phyloP scores from a whole-genome alignment of 2,888 invertebrate species.

The Tachystola acroxantha region DNA sequence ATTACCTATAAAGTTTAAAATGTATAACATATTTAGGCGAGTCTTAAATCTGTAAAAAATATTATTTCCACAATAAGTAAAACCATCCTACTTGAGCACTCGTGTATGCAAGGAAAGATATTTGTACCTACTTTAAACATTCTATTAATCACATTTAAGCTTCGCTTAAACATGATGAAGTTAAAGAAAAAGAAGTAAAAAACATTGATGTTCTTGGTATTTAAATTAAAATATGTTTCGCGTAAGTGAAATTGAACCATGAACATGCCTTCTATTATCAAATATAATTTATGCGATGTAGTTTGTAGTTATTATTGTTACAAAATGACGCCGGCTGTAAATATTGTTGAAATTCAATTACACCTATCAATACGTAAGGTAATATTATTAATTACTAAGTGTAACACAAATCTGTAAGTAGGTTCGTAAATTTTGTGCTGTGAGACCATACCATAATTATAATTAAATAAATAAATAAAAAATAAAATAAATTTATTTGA shows the following conservation, averaged over 20 bases:
- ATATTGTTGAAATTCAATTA: slow-evolving; percentile 33
- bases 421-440: slow-evolving; percentile 37
- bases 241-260: slow-evolving; percentile 34
- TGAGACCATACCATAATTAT: slow-evolving; percentile 43
- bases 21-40: slow-evolving; percentile 1
- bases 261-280: slow-evolving; percentile 65
- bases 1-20: slow-evolving; percentile 40
- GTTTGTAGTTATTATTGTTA: slow-evolving; percentile 26
- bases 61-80: too few species aligned
- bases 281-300: slow-evolving; percentile 40
- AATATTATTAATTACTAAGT: slow-evolving; percentile 22
- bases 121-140: too few species aligned
- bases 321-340: slow-evolving; percentile 34
- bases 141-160: too few species aligned
- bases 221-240: too few species aligned
- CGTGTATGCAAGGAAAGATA: too few species aligned
- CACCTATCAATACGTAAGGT: slow-evolving; percentile 46
- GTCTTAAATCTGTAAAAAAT: not conserved
- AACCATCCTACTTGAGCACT: too few species aligned
- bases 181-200: too few species aligned
- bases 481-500: too few species aligned
- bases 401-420: slow-evolving; percentile 9
- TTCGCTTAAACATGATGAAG: not conserved
- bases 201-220: not conserved
- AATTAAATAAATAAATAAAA: too few species aligned